These are phyloP conservation scores for Apteryx mantelli DNA, from an alignment of 2,113 vertebrate genomes.

Conservation along the genomic window DNA sequence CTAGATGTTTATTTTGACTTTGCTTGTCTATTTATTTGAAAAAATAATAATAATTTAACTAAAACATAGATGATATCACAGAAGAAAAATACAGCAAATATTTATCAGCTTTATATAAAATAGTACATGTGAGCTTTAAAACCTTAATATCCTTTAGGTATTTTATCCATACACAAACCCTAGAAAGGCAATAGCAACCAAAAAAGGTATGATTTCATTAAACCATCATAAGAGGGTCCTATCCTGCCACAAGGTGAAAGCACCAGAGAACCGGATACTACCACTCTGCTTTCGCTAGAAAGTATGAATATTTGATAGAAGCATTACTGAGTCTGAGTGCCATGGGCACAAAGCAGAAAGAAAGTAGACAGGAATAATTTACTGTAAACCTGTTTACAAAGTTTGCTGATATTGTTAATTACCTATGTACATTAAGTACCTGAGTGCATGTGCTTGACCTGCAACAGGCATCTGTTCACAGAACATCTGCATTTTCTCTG, in stretches of 20 bases:
- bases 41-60: background rate
- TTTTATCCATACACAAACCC: background rate
- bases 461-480: background rate
- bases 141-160: background rate
- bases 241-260: background rate
- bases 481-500: background rate
- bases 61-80: background rate
- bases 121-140: background rate
- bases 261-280: background rate
- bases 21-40: background rate
- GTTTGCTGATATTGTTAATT: background rate
- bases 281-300: background rate
- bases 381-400: background rate
- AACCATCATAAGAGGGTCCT: background rate
- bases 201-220: background rate
- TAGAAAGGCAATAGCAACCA: background rate
- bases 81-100: background rate
- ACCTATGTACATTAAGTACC: background rate
- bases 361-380: background rate
- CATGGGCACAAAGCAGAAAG: background rate
- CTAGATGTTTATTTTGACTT: background rate
- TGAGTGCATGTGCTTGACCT: background rate
- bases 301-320: background rate
- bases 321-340: background rate
- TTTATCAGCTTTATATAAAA: background rate